These are phyloP conservation scores for Trilocha varians DNA, from an alignment of 2,888 invertebrate species.

Conservation along the genomic window DNA sequence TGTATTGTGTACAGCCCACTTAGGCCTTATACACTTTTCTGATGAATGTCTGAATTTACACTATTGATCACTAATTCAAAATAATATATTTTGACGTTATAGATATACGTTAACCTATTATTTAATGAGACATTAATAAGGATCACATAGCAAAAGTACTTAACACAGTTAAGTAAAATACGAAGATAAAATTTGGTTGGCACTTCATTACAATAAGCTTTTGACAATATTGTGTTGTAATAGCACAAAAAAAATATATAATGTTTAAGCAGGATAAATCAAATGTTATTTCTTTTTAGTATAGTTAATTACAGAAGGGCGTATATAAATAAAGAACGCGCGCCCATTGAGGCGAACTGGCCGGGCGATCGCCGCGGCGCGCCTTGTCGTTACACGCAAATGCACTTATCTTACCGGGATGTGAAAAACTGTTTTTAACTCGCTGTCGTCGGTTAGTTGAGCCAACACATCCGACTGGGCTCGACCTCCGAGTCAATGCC, in stretches of 20 bases:
- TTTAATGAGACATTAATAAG: too few species aligned
- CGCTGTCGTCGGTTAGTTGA: constrained; percentile 61
- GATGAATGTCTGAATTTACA: too few species aligned
- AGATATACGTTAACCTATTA: too few species aligned
- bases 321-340: constrained; percentile 66
- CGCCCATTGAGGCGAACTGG: constrained; percentile 56
- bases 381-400: constrained; percentile 71
- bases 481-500: constrained; percentile 50
- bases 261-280: neutral
- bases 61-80: too few species aligned
- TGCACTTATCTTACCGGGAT: constrained; percentile 71
- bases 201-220: constrained; percentile 20
- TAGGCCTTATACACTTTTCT: too few species aligned
- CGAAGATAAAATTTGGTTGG: constrained; percentile 16
- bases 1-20: too few species aligned
- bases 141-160: neutral
- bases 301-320: constrained; percentile 67
- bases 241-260: constrained; percentile 55
- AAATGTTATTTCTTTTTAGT: constrained; percentile 49
- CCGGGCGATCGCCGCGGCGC: constrained; percentile 55
- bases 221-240: constrained; percentile 18
- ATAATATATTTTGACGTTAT: too few species aligned
- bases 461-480: constrained; percentile 43
- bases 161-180: constrained; percentile 1
- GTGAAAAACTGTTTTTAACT: constrained; percentile 64